Conservation (phyloP, 1,140 invertebrate species). For the Aporrectodea caliginosa region DNA sequence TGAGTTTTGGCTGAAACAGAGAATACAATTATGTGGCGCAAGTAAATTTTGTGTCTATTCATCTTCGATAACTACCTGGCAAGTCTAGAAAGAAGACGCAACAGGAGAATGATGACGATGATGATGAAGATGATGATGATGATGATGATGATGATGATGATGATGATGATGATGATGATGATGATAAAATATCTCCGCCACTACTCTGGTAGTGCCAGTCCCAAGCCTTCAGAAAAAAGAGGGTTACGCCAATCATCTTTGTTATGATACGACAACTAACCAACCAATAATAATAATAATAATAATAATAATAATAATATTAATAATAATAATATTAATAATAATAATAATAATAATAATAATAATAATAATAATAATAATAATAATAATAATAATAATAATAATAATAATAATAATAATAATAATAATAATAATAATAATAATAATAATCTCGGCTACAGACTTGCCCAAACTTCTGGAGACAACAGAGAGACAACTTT, state of each 20-base stretch:
- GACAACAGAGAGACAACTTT: neutral
- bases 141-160: neutral
- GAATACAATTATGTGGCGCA: too few relatives aligned
- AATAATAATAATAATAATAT: neutral
- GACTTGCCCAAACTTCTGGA: too few relatives aligned
- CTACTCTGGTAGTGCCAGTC: neutral
- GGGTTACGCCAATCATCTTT: neutral
- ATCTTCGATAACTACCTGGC: too few relatives aligned
- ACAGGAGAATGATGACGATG: neutral
- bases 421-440: constrained; percentile 7
- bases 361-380: neutral
- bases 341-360: neutral
- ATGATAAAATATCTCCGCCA: too few relatives aligned
- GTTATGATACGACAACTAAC: neutral
- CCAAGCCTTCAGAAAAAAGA: too few relatives aligned
- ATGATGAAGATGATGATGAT: neutral
- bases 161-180: too few relatives aligned
- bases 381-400: constrained; percentile 9
- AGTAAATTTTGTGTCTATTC: too few relatives aligned
- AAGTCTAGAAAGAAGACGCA: too few relatives aligned
- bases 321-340: neutral
- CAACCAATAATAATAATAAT: constrained; percentile 5
- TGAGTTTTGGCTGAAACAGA: neutral
- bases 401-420: constrained; percentile 17
- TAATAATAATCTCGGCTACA: too few relatives aligned